These are phyloP conservation scores for Sorex araneus DNA, from an alignment of 2,113 vertebrate species.

Conservation along the genomic window DNA sequence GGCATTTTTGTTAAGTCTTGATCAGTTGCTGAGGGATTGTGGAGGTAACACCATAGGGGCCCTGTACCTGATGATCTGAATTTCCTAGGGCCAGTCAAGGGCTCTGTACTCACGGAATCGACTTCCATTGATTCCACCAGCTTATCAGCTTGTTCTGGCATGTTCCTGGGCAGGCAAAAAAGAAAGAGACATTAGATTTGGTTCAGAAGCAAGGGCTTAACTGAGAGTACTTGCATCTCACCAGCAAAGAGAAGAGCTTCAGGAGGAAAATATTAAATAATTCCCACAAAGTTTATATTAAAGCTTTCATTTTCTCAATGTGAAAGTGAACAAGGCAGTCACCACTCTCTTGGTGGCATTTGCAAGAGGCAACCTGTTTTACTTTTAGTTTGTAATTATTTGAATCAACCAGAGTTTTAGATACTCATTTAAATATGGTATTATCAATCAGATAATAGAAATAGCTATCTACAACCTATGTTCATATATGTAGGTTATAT, in stretches of 20 bases:
- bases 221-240: neutral
- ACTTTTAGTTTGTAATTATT: no score
- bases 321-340: no score
- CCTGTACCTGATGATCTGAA: neutral
- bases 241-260: no score
- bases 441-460: no score
- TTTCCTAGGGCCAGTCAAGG: neutral
- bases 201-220: neutral
- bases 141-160: constrained; percentile 90
- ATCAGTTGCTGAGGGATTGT: neutral
- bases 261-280: no score
- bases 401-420: no score
- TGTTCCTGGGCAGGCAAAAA: constrained; percentile 87
- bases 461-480: no score
- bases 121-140: constrained; percentile 91
- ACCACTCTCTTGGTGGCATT: no score
- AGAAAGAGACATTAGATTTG: neutral
- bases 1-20: no score
- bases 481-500: no score
- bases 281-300: neutral
- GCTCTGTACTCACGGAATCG: constrained; percentile 89
- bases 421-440: no score
- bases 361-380: no score
- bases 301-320: neutral
- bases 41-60: neutral